Percentiles rank a stretch among this genome's conserved stretches.
These are phyloP conservation scores for Odocoileus hemionus DNA, from an alignment of 2,113 vertebrate species.

Conservation along the genomic window DNA sequence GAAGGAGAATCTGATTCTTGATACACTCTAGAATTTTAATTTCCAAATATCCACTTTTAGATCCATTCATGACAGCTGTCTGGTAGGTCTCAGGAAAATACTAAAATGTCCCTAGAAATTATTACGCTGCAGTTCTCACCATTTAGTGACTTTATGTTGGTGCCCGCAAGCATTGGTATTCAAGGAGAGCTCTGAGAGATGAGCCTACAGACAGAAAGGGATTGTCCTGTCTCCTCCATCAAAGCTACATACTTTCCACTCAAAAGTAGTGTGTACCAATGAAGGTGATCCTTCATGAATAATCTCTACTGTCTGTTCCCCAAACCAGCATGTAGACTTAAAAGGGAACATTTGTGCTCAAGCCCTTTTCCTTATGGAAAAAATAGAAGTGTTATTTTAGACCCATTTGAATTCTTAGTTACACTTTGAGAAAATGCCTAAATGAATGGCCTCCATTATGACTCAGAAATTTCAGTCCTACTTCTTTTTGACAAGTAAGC, in stretches of 20 bases:
- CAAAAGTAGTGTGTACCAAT: background rate
- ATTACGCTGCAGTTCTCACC: background rate
- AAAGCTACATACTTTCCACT: background rate
- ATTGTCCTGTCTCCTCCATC: background rate
- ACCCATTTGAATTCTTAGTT: background rate
- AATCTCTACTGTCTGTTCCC: background rate
- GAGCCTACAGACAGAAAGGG: background rate
- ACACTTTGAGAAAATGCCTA: background rate
- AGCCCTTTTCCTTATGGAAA: background rate
- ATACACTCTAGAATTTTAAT: conserved; percentile 2
- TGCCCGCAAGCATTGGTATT: background rate
- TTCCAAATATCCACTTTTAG: background rate
- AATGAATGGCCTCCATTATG: background rate
- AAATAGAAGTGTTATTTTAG: background rate
- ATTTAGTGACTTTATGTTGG: background rate
- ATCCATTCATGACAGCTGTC: background rate
- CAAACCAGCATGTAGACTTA: background rate
- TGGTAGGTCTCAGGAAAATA: background rate
- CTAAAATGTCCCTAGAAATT: background rate
- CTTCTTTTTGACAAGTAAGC: background rate
- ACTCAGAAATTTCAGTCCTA: background rate
- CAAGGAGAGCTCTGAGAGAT: background rate
- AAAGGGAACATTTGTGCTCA: background rate
- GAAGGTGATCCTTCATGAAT: background rate
- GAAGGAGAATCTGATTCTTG: conserved; percentile 15